phyloP scores from a whole-genome alignment of 2,888 invertebrate species.

The Andrena haemorrhoa region DNA sequence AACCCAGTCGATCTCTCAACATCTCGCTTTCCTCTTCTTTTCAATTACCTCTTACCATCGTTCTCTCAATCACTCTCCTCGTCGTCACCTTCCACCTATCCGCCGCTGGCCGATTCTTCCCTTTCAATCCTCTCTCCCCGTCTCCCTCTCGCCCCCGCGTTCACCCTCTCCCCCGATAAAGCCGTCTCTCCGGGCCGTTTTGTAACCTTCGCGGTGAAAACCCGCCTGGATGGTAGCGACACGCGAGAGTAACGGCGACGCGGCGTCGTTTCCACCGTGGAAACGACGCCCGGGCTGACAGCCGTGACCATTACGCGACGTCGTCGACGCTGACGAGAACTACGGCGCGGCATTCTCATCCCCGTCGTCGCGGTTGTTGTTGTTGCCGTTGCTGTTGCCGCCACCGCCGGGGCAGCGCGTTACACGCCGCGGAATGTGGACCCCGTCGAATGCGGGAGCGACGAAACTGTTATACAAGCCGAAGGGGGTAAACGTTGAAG shows the following conservation, averaged over 20 bases:
- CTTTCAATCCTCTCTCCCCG: slow-evolving; percentile 49
- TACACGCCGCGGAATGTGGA: slow-evolving; percentile 24
- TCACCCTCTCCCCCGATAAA: slow-evolving; percentile 18
- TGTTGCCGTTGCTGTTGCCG: slow-evolving; percentile 18
- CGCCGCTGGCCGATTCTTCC: slow-evolving; percentile 34
- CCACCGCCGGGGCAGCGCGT: slow-evolving; percentile 5
- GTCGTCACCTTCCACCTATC: slow-evolving; percentile 1
- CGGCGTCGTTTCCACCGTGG: slow-evolving; percentile 46
- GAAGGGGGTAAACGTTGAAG: slow-evolving; percentile 6
- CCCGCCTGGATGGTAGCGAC: neutral
- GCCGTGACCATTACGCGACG: slow-evolving; percentile 53
- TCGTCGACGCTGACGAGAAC: slow-evolving; percentile 34
- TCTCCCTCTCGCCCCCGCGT: neutral
- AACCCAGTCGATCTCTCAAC: slow-evolving; percentile 3
- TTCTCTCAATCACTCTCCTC: slow-evolving; percentile 7
- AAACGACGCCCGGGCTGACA: slow-evolving; percentile 53
- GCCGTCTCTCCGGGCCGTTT: slow-evolving; percentile 40
- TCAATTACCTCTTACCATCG: slow-evolving; percentile 8
- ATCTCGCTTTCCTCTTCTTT: neutral
- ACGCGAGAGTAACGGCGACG: slow-evolving; percentile 24
- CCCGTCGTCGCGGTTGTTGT: slow-evolving; percentile 16
- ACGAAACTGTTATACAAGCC: slow-evolving; percentile 7
- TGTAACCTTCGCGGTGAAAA: slow-evolving; percentile 32
- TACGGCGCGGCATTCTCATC: slow-evolving; percentile 27
- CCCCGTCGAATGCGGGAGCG: slow-evolving; percentile 26